Base-by-base conservation (phyloP, 2,888 invertebrate genomes). In the Scaptomyza parva region DNA sequence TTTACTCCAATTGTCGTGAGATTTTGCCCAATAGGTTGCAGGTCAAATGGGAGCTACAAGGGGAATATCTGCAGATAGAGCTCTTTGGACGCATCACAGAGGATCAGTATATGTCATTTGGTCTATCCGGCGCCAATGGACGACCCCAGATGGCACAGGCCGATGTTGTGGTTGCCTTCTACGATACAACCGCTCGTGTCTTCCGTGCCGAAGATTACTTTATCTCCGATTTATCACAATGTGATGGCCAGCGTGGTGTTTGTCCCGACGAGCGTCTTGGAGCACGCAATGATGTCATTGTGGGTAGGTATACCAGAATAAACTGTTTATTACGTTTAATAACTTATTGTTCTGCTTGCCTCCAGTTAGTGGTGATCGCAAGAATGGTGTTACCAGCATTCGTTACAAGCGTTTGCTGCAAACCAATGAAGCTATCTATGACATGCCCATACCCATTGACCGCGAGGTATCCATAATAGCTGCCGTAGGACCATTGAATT, bases 61-160 rank as follows among this genome's bases (percentile, higher is more conserved):
- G 94, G 70, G 95, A 95, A 51, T 93, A 94, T 63, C 93, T 97
- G 2, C 95, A 96, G 88, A 94, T 98, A 53, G 95, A 96, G 30
- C 90, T 97, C 41, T 94, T 96, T 2, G 97, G 96, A 0, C 93
- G 95, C 30, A 96, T 97, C 30, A 93, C 94, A 24, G 96, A 96
- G 81, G 96, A 97, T 87, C 96, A 97, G 89, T 98, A 97, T 91
- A 95, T 97, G 93, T 95, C 97, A 0, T 97, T 98, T 77, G 97
- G 97, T 0, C 92, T 97, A 37, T 97, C 97, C 1, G 97, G 97
- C 0, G 94, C 94, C 37, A 94, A 95, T 85, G 95, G 95, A 12
- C 92, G 93, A 30, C 92, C 96, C 0, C 94, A 95, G 90, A 97
- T 97, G 97, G 88, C 91, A 54, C 97, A 96, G 9, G 95, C 95